Conservation (phyloP, 1,140 invertebrate species). For the Stratiolaelaps scimitus region DNA sequence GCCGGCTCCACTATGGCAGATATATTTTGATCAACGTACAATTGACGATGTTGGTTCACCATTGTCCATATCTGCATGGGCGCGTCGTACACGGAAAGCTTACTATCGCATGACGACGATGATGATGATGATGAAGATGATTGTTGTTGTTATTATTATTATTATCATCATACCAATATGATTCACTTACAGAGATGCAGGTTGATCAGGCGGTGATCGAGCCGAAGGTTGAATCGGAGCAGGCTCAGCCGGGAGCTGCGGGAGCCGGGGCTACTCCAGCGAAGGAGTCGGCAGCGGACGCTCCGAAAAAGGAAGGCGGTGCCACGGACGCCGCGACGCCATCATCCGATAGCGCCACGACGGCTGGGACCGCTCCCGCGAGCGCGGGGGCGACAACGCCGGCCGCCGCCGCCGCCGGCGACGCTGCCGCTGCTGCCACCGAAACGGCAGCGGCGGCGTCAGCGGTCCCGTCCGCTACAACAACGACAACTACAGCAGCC, state of each 20-base stretch:
- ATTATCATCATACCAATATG: too few relatives aligned
- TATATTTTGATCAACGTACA: too few relatives aligned
- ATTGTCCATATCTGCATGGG: too few relatives aligned
- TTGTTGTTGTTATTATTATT: too few relatives aligned
- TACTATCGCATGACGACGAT: too few relatives aligned
- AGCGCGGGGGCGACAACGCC: background rate
- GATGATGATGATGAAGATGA: too few relatives aligned
- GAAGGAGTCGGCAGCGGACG: background rate
- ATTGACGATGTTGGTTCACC: too few relatives aligned
- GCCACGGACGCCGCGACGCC: background rate
- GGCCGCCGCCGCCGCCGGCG: background rate
- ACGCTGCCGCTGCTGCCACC: background rate
- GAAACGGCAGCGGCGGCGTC: background rate
- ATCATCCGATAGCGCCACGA: background rate
- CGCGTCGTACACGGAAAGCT: too few relatives aligned
- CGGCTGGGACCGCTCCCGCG: background rate
- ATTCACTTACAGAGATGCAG: constrained; percentile 16
- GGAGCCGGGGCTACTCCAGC: background rate
- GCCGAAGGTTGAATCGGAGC: background rate
- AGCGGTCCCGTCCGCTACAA: background rate
- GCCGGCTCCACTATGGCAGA: too few relatives aligned
- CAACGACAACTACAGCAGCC: background rate
- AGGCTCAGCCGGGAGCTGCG: constrained; percentile 24
- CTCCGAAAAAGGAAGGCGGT: background rate
- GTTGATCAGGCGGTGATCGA: constrained; percentile 12